Base-by-base conservation (phyloP, 2,888 invertebrate genomes). In the Diarsia rubi region DNA sequence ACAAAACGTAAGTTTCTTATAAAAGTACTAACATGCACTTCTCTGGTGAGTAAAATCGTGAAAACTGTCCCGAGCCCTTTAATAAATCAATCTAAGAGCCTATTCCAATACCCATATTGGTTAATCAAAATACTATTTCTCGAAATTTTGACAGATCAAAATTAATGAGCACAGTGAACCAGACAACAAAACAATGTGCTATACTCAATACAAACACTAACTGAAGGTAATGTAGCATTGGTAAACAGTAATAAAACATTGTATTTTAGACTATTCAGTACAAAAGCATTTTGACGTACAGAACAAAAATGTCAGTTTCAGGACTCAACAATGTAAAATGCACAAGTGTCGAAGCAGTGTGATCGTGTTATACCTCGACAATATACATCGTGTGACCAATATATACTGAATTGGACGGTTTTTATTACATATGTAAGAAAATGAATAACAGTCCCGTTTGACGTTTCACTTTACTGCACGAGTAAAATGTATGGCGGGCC, bases 401-500 rank as follows among this genome's bases (percentile, higher is more conserved):
- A 75, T 75, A 71, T 60, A 64, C n/a, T 68, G 31, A 76, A 74
- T 78, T 73, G 57, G 63, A 78, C n/a, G 63, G 52, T 84, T 87
- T 88, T 86, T 84, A 67, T 78, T 75, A 81, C 79, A 81, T 87
- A 86, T 64, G 77, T 85, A 84, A 82, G 81, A 92, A 92, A 93
- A 90, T 90, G 84, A 91, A 91, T 91, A 93, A 93, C 91, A 93
- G 93, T 93, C 88, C 88, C 82, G 86, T 94, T 95, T 96, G 96
- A 96, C 96, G 94, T 96, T 96, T 96, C 95, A 95, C 94, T 93
- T 91, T 91, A 95, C 90, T 91, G 93, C 93, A 94, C 90, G 93
- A 92, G 91, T 90, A 93, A 93, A 93, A 95, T 96, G 92, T 95
- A 96, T 96, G 96, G 96, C 96, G 96, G 96, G 96, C 92, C 93